A percentile compares a stretch with the other conserved stretches of the same genome.
Conservation (phyloP, 2,888 invertebrate species). For the Tachina fera region DNA sequence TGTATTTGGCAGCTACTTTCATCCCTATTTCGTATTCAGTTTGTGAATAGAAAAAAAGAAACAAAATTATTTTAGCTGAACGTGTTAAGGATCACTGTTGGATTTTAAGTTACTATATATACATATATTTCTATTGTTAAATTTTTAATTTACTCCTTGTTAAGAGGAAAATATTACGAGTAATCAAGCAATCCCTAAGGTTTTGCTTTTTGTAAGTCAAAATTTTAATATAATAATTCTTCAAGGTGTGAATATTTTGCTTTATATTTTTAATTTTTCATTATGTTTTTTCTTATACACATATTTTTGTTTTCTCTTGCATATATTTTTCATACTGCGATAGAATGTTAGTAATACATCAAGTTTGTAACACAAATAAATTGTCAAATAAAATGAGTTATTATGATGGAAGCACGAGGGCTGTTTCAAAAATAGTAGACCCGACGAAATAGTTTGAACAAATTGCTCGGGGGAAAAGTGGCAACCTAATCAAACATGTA, state of each 20-base stretch:
- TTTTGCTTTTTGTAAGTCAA: slow-evolving; percentile 23
- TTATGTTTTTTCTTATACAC: background rate
- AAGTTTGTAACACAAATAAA: background rate
- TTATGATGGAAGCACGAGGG: too few relatives aligned
- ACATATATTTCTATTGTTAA: background rate
- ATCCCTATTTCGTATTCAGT: background rate
- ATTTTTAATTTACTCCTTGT: slow-evolving; percentile 26
- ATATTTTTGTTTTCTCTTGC: background rate
- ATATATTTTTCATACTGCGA: background rate
- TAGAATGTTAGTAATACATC: background rate
- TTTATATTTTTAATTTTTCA: background rate
- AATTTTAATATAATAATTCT: slow-evolving; percentile 63
- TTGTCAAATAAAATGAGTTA: too few relatives aligned
- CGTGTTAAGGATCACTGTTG: slow-evolving; percentile 50
- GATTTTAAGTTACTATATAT: background rate
- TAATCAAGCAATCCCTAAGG: slow-evolving; percentile 43
- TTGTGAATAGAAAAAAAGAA: slow-evolving; percentile 4
- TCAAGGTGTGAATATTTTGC: slow-evolving; percentile 22
- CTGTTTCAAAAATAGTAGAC: too few relatives aligned
- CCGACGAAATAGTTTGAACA: too few relatives aligned
- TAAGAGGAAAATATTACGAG: slow-evolving; percentile 31
- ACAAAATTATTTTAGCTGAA: slow-evolving; percentile 37
- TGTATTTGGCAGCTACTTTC: background rate
- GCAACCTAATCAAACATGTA: too few relatives aligned
- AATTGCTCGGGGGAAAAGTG: too few relatives aligned